These are phyloP conservation scores for Lumbricus terrestris DNA, from an alignment of 2,888 invertebrate genomes.

Conservation along the genomic window DNA sequence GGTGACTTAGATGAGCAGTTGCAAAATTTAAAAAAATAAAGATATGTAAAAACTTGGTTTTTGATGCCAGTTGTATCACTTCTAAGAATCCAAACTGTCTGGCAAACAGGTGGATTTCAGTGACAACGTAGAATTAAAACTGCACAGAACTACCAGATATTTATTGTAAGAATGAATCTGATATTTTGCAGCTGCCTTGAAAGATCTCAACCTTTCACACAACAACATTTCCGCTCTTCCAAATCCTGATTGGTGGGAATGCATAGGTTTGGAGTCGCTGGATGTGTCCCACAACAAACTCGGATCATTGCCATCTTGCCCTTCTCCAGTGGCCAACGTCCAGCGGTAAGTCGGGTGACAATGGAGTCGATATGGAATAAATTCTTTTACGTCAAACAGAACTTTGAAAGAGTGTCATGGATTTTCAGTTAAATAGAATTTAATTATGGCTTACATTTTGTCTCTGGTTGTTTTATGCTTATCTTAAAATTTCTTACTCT, in stretches of 20 bases:
- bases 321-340: neutral
- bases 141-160: neutral
- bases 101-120: neutral
- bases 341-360: neutral
- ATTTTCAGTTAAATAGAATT: neutral
- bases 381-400: neutral
- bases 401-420: neutral
- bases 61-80: neutral
- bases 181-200: slow-evolving; percentile 41
- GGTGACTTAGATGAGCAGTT: too few relatives aligned
- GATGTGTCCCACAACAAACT: slow-evolving; percentile 47
- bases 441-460: neutral
- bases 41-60: neutral
- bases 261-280: slow-evolving; percentile 42
- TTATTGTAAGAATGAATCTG: neutral
- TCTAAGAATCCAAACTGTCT: neutral
- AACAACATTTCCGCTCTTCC: slow-evolving; percentile 46
- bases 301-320: slow-evolving; percentile 23
- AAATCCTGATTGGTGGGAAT: slow-evolving; percentile 43
- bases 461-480: neutral
- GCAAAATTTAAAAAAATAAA: neutral
- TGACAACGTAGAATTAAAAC: neutral
- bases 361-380: too few relatives aligned
- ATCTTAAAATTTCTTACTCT: too few relatives aligned
- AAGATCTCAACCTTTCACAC: slow-evolving; percentile 44